Evolutionary conservation across 1,140 invertebrate species (phyloP), one percentile per base, ranked within the genome.

Genomic region (Orchesella cincta): DNA sequence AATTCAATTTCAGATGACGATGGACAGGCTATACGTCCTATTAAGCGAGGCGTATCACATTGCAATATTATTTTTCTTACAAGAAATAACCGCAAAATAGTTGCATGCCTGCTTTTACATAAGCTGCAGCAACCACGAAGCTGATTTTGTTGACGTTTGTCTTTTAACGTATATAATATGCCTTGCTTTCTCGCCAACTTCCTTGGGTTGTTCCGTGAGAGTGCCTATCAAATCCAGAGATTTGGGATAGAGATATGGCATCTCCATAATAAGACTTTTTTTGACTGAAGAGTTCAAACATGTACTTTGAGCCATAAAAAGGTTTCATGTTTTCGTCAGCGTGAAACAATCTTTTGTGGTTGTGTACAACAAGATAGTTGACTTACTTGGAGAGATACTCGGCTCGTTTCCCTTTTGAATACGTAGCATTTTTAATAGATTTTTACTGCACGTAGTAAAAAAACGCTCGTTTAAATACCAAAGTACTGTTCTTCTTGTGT

Each of bases 261-360:
- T 18, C 5, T 46, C 39, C 39, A 46, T 46, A 46, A 46, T 46
- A 46, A 57, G 52, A 57, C 23, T 46, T 46, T 46, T 57, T 57
- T 57, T 14, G 23, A 26, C 8, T 57, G 52, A 57, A 57, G 62
- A 67, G 62, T 31, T 33, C 26, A 67, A 67, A 23, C 2, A 31
- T 31, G 8, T n/a, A 57, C 12, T 31, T 31, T 16, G 33, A 67
- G 62, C 33, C 26, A 67, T 67, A 67, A 67, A 67, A 67, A 23
- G 54, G 31, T 67, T 67, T 67, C 62, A 33, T 67, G 62, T 67
- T 67, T 67, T 67, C 12, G 28, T 16, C 62, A 67, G 29, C 62
- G 31, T 67, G 33, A 67, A 67, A 67, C n/a, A 67, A 57, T 14
- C 23, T 57, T 3, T 14, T n/a, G n/a, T n/a, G n/a, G n/a, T n/a